A percentile compares a stretch with the other conserved stretches of the same genome.
Conservation (phyloP, 2,888 invertebrate genomes). For the Epicampocera succincta region DNA sequence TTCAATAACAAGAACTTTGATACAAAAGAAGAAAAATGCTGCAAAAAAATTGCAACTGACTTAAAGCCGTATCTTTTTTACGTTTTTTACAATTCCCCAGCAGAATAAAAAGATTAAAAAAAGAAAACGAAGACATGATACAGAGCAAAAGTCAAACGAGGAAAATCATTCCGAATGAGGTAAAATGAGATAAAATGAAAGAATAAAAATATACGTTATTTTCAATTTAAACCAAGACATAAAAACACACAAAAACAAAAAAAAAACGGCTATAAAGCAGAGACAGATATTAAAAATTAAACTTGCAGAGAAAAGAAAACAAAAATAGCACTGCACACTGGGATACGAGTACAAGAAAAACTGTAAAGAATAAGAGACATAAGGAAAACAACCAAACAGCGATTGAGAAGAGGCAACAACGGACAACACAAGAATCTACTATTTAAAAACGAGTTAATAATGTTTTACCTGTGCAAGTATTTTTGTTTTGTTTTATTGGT, state of each 20-base stretch:
- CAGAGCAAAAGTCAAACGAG: constrained; percentile 57
- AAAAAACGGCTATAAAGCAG: constrained; percentile 48
- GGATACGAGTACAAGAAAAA: constrained; percentile 24
- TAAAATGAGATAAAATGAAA: constrained; percentile 27
- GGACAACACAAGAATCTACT: constrained; percentile 48
- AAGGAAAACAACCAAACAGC: constrained; percentile 45
- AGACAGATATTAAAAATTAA: constrained; percentile 46
- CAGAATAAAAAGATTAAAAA: constrained; percentile 8
- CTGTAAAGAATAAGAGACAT: constrained; percentile 20
- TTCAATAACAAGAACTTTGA: constrained; percentile 65
- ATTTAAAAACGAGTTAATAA: constrained; percentile 53
- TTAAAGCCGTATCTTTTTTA: constrained; percentile 51
- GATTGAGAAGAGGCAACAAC: constrained; percentile 25
- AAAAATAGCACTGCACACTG: constrained; percentile 18
- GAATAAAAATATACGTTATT: constrained; percentile 57
- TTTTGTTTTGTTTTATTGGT: no score
- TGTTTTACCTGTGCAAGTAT: constrained; percentile 27
- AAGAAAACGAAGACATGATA: constrained; percentile 51
- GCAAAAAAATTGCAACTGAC: constrained; percentile 41
- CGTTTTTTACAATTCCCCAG: constrained; percentile 9
- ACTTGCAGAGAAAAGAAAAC: constrained; percentile 6
- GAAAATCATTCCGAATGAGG: constrained; percentile 46
- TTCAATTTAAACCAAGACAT: constrained; percentile 60
- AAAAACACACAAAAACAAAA: background rate
- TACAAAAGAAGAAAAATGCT: constrained; percentile 28